A percentile compares a stretch with the other conserved stretches of the same genome.
Evolutionary conservation across 2,113 vertebrate genomes (phyloP).

Genomic region (Orycteropus afer): DNA sequence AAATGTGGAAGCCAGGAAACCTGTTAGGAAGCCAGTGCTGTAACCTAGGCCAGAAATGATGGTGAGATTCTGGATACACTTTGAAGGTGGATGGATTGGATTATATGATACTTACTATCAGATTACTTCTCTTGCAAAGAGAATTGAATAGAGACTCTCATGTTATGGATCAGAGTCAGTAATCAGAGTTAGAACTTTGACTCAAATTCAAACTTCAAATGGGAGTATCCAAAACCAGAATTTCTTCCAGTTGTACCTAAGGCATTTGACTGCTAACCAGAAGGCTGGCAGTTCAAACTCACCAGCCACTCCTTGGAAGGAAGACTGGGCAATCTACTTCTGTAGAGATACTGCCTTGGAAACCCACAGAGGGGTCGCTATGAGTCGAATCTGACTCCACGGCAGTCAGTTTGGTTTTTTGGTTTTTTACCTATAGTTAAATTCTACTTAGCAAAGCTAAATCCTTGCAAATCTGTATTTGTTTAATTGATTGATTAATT

Average conservation of each 20-base stretch:
- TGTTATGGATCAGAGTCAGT: neutral
- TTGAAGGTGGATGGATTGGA: neutral
- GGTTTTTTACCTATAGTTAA: too few species aligned
- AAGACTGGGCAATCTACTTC: too few species aligned
- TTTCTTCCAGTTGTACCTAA: too few species aligned
- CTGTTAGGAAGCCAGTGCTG: neutral
- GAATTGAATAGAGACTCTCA: neutral
- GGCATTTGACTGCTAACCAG: too few species aligned
- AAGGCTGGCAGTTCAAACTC: too few species aligned
- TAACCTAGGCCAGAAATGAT: constrained; percentile 31
- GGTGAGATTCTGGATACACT: neutral
- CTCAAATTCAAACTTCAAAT: constrained; percentile 40
- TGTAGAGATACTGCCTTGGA: too few species aligned
- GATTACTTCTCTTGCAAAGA: constrained; percentile 30
- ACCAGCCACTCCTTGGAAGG: too few species aligned
- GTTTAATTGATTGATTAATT: neutral
- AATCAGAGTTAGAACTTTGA: neutral
- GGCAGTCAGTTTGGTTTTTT: too few species aligned
- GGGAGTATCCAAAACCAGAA: neutral
- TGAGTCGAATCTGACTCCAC: too few species aligned
- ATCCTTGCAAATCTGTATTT: neutral
- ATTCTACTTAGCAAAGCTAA: neutral
- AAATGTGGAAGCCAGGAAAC: neutral
- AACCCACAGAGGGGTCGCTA: too few species aligned
- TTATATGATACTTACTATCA: neutral